Percentiles rank a stretch among this genome's conserved stretches.
These are phyloP conservation scores for Thera britannica DNA, from an alignment of 2,888 invertebrate genomes.

Conservation along the genomic window DNA sequence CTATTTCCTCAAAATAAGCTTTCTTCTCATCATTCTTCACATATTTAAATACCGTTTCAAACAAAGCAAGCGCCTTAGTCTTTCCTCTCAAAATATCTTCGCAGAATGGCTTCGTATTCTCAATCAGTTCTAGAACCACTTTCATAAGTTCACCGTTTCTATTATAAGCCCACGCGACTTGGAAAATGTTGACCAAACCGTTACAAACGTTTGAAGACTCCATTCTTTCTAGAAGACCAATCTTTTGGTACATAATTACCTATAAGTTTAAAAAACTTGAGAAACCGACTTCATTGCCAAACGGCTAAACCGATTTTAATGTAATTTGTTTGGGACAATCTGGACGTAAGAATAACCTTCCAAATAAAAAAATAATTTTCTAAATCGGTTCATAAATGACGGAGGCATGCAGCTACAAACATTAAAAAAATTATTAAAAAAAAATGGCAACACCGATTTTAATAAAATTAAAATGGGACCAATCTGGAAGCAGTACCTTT, in stretches of 20 bases:
- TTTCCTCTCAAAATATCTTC: constrained; percentile 52
- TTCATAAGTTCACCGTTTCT: constrained; percentile 47
- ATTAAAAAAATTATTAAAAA: no score
- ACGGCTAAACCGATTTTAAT: no score
- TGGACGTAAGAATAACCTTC: no score
- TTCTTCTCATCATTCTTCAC: constrained; percentile 47
- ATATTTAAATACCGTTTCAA: constrained; percentile 51
- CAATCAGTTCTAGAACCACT: constrained; percentile 58
- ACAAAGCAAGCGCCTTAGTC: constrained; percentile 51
- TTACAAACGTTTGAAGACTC: constrained; percentile 60
- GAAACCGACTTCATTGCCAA: no score
- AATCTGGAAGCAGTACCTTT: no score
- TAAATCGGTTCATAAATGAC: no score
- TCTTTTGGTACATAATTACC: constrained; percentile 66
- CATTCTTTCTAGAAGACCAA: constrained; percentile 68
- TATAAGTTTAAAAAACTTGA: no score
- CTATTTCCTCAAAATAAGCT: constrained; percentile 42
- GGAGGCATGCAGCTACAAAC: no score
- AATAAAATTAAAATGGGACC: no score
- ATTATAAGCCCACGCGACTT: constrained; percentile 49
- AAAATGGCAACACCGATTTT: no score
- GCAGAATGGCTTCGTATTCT: constrained; percentile 63
- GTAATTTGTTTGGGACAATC: no score
- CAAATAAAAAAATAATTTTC: no score
- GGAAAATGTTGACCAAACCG: constrained; percentile 64